Conservation (phyloP, 2,888 invertebrate genomes). For the Xanthorhoe spadicearia region DNA sequence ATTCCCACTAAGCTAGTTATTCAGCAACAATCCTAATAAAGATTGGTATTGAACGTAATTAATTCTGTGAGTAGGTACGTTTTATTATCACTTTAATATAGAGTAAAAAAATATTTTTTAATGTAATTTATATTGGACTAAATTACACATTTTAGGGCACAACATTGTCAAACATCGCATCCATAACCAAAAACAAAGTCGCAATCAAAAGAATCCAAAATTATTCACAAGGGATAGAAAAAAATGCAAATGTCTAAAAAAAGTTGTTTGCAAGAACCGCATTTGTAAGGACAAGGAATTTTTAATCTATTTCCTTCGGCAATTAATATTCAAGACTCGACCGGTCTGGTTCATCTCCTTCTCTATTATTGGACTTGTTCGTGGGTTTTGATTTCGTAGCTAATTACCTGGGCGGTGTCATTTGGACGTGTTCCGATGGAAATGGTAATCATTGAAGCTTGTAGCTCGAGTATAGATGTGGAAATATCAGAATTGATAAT, state of each 20-base stretch:
- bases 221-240: constrained; percentile 81
- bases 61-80: too few relatives aligned
- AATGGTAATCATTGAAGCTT: constrained; percentile 35
- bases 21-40: too few relatives aligned
- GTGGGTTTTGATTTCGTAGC: constrained; percentile 76
- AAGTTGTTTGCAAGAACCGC: constrained; percentile 81
- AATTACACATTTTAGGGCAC: too few relatives aligned
- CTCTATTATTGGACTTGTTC: constrained; percentile 74
- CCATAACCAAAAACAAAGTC: constrained; percentile 45
- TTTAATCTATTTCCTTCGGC: constrained; percentile 85
- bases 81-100: too few relatives aligned
- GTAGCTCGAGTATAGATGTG: not conserved
- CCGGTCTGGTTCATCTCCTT: constrained; percentile 85
- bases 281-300: constrained; percentile 78
- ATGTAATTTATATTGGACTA: too few relatives aligned
- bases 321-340: constrained; percentile 84
- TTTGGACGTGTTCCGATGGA: constrained; percentile 44
- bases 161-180: not conserved
- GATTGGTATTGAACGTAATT: too few relatives aligned
- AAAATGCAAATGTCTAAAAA: constrained; percentile 83
- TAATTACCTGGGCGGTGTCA: constrained; percentile 74
- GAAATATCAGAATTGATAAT: too few relatives aligned
- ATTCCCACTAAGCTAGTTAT: not conserved
- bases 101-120: too few relatives aligned
- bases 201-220: constrained; percentile 68